These are phyloP conservation scores for Cololabis saira DNA, from an alignment of 2,113 vertebrate genomes.

Conservation along the genomic window DNA sequence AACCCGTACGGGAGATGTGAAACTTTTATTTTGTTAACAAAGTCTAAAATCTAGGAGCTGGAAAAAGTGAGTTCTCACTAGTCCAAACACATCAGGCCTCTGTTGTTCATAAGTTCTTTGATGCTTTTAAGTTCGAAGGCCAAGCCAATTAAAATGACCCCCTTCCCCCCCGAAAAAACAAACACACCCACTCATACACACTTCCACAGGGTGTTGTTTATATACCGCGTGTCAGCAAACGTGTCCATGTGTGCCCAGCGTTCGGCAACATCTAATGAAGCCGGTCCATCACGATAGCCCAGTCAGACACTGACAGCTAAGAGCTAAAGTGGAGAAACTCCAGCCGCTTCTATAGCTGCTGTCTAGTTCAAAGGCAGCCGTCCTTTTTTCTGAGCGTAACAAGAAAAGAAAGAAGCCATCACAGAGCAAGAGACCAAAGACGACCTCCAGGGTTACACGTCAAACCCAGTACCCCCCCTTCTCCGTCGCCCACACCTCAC, in stretches of 20 bases:
- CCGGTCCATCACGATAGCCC: slow-evolving; percentile 66
- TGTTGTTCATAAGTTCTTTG: slow-evolving; percentile 58
- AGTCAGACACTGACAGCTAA: slow-evolving; percentile 78
- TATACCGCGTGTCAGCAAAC: slow-evolving; percentile 73
- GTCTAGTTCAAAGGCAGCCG: slow-evolving; percentile 80
- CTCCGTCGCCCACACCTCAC: not conserved
- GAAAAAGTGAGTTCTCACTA: slow-evolving; percentile 52
- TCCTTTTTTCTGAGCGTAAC: slow-evolving; percentile 79
- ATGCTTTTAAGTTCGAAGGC: slow-evolving; percentile 58
- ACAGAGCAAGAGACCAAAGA: slow-evolving; percentile 71
- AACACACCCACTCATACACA: slow-evolving; percentile 55
- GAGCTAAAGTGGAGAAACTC: slow-evolving; percentile 79
- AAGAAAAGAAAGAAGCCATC: slow-evolving; percentile 80
- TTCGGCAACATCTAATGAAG: slow-evolving; percentile 77
- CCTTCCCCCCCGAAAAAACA: slow-evolving; percentile 67
- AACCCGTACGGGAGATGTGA: slow-evolving; percentile 34
- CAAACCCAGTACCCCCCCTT: slow-evolving; percentile 61
- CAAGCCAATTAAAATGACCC: slow-evolving; percentile 79
- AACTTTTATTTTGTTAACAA: slow-evolving; percentile 62
- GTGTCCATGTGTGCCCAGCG: slow-evolving; percentile 73
- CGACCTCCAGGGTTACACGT: slow-evolving; percentile 76
- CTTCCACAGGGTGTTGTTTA: slow-evolving; percentile 64
- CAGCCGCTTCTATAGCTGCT: slow-evolving; percentile 79
- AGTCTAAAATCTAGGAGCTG: slow-evolving; percentile 50
- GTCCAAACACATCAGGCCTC: slow-evolving; percentile 69